Evolutionary conservation across 2,888 invertebrate species (phyloP).

Genomic region (Homarus gammarus): DNA sequence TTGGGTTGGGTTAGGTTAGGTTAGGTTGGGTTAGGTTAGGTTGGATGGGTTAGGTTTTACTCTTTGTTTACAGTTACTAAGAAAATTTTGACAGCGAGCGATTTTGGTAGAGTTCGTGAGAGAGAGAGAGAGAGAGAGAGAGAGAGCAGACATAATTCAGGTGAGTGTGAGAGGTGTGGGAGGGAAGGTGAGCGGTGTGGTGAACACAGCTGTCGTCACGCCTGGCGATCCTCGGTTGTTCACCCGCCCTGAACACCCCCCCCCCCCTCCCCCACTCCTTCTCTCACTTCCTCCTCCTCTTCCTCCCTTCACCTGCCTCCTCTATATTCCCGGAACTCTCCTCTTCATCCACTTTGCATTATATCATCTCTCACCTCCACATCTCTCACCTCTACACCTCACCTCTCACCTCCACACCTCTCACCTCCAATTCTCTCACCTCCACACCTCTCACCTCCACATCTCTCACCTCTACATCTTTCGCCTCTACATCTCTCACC

Average conservation of each 20-base stretch:
- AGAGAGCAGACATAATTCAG: neutral
- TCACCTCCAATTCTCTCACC: too few species aligned
- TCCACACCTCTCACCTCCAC: too few species aligned
- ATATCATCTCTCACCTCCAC: too few species aligned
- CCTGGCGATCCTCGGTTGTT: neutral
- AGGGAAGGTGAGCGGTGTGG: neutral
- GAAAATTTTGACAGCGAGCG: neutral
- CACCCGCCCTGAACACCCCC: neutral
- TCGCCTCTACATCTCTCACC: too few species aligned
- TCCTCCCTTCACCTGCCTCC: too few species aligned
- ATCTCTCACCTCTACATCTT: too few species aligned
- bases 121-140: conserved; percentile 4
- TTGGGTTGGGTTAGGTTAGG: too few species aligned
- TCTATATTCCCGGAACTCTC: too few species aligned
- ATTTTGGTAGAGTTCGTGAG: neutral
- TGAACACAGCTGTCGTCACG: neutral
- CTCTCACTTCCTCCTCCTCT: neutral
- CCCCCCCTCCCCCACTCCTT: neutral
- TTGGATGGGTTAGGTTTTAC: neutral
- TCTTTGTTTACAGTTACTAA: too few species aligned
- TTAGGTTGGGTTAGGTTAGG: neutral
- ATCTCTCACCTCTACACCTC: too few species aligned
- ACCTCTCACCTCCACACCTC: too few species aligned
- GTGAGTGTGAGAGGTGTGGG: neutral
- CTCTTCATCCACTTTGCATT: too few species aligned